These are phyloP conservation scores for Zonitis immaculata DNA, from an alignment of 2,888 invertebrate genomes.

Conservation along the genomic window DNA sequence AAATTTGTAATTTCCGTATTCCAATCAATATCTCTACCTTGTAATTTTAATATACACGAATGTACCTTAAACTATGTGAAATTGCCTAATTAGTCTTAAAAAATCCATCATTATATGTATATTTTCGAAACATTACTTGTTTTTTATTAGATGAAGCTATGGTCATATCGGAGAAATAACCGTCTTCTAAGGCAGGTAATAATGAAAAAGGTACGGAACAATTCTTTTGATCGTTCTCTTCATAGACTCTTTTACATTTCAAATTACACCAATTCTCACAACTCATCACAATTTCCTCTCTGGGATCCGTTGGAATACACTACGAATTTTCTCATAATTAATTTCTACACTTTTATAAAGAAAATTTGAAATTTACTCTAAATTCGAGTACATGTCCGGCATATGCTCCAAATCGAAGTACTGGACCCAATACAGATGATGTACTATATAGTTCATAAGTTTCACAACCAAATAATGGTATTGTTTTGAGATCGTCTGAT, in stretches of 20 bases:
- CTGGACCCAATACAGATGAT: conserved; percentile 31
- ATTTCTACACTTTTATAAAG: neutral
- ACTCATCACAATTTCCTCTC: conserved; percentile 54
- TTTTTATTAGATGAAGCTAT: conserved; percentile 53
- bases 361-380: conserved; percentile 42
- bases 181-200: conserved; percentile 60
- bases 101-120: conserved; percentile 48
- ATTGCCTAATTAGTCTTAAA: neutral
- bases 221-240: conserved; percentile 47
- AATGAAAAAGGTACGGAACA: conserved; percentile 58
- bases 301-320: conserved; percentile 46
- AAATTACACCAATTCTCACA: conserved; percentile 61
- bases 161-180: conserved; percentile 59
- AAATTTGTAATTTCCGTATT: conserved; percentile 53
- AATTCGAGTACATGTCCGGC: conserved; percentile 65
- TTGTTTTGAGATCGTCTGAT: conserved; percentile 49
- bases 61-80: conserved; percentile 52
- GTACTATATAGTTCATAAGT: conserved; percentile 57
- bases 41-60: conserved; percentile 54
- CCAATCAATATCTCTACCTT: conserved; percentile 57
- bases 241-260: conserved; percentile 56
- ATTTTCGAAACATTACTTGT: conserved; percentile 47
- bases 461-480: conserved; percentile 63
- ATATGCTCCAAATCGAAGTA: conserved; percentile 58
- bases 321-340: conserved; percentile 2